Conservation (phyloP, 2,888 invertebrate species). For the Hydriomena furcata region DNA sequence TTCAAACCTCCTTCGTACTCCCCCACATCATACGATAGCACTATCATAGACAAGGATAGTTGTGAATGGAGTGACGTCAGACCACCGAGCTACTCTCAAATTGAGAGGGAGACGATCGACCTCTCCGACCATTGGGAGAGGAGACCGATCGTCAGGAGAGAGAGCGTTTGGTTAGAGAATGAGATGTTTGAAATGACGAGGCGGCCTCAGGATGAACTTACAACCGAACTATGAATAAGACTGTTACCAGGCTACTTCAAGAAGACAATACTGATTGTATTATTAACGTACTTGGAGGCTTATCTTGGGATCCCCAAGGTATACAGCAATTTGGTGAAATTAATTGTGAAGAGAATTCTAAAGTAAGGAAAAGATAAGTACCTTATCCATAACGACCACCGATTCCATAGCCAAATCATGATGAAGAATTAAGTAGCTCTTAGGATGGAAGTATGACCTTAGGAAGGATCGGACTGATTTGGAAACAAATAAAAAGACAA, state of each 20-base stretch:
- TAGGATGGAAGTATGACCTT: no score
- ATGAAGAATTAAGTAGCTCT: no score
- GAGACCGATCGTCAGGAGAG: constrained; percentile 72
- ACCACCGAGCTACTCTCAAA: constrained; percentile 77
- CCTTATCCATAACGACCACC: no score
- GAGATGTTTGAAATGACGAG: constrained; percentile 93
- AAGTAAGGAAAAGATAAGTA: no score
- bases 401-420: no score
- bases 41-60: constrained; percentile 70
- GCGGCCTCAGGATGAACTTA: constrained; percentile 94
- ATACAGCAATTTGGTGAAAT: no score
- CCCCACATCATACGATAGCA: constrained; percentile 77
- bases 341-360: no score
- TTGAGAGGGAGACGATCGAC: constrained; percentile 69
- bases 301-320: no score
- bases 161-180: constrained; percentile 89
- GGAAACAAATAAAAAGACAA: neutral
- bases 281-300: no score
- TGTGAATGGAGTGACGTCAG: constrained; percentile 83
- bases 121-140: constrained; percentile 79
- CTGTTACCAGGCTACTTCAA: constrained; percentile 1
- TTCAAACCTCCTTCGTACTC: constrained; percentile 80
- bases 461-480: neutral
- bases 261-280: neutral
- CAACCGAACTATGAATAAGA: constrained; percentile 88